phyloP scores from a whole-genome alignment of 2,888 invertebrate species.

The Endotricha flammealis region DNA sequence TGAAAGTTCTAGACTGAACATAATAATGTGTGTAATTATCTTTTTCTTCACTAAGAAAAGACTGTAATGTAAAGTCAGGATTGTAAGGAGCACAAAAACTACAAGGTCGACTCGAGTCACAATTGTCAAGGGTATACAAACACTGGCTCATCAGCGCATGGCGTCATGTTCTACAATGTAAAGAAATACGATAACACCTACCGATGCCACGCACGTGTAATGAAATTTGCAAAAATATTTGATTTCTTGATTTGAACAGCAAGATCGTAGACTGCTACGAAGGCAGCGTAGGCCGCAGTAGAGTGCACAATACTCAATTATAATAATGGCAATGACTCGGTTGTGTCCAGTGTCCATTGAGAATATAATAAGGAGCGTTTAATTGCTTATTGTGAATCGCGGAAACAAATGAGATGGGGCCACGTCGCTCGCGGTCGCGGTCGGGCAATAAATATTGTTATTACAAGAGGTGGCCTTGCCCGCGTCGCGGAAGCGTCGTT shows the following conservation, averaged over 20 bases:
- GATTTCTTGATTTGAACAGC: no score
- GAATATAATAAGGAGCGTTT: constrained; percentile 18
- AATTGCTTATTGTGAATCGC: constrained; percentile 32
- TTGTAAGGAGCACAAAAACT: constrained; percentile 1
- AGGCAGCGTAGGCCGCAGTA: no score
- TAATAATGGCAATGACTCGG: constrained; percentile 11
- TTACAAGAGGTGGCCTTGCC: constrained; percentile 32
- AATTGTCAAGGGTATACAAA: constrained; percentile 6
- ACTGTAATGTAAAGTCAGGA: no score
- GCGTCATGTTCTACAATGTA: no score
- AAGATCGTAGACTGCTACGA: no score
- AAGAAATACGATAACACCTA: background rate
- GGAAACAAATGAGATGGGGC: constrained; percentile 34
- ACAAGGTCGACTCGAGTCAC: constrained; percentile 5
- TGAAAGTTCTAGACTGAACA: no score
- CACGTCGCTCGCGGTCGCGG: constrained; percentile 25
- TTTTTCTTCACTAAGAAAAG: no score
- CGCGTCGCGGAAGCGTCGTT: constrained; percentile 62
- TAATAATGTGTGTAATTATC: no score
- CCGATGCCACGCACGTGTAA: background rate
- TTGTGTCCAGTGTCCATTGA: constrained; percentile 12
- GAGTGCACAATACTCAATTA: no score
- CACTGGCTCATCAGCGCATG: background rate
- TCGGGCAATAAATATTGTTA: constrained; percentile 34
- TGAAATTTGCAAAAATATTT: background rate